Evolutionary conservation across 2,113 vertebrate genomes (phyloP).

Genomic region (Callipepla squamata): DNA sequence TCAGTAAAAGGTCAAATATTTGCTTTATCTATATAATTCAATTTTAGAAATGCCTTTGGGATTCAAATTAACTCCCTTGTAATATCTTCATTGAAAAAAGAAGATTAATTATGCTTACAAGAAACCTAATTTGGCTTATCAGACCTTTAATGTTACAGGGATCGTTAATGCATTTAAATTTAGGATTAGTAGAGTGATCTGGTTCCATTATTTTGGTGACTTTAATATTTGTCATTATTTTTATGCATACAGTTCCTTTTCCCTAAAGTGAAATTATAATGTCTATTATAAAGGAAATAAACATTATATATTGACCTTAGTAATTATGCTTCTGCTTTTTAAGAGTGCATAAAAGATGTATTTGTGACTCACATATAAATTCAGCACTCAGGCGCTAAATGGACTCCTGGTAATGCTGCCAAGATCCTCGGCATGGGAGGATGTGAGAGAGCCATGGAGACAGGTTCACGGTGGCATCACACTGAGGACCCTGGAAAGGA

Average conservation of each 20-base stretch:
- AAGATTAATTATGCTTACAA: conserved; percentile 87
- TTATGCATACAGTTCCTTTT: conserved; percentile 78
- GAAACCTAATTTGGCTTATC: conserved; percentile 87
- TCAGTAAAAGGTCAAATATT: conserved; percentile 86
- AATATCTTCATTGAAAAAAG: conserved; percentile 85
- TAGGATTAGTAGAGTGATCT: conserved; percentile 80
- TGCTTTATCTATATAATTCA: conserved; percentile 87
- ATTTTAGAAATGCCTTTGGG: conserved; percentile 83
- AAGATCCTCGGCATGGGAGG: background rate
- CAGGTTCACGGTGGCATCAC: fast-evolving
- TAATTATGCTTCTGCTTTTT: conserved; percentile 81
- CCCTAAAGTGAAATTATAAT: conserved; percentile 80
- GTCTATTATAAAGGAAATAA: conserved; percentile 82
- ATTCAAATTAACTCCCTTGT: conserved; percentile 83
- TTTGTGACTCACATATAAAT: conserved; percentile 74
- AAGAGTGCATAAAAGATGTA: conserved; percentile 76
- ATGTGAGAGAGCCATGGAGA: no score
- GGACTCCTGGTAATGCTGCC: background rate
- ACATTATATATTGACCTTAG: conserved; percentile 84
- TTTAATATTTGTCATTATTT: conserved; percentile 85
- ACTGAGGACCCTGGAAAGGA: background rate
- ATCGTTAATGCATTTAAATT: conserved; percentile 84
- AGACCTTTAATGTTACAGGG: conserved; percentile 84
- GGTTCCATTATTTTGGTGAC: conserved; percentile 77
- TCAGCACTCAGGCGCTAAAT: background rate